Conservation (phyloP, 2,113 vertebrate species). For the Plecturocebus donacophilus region DNA sequence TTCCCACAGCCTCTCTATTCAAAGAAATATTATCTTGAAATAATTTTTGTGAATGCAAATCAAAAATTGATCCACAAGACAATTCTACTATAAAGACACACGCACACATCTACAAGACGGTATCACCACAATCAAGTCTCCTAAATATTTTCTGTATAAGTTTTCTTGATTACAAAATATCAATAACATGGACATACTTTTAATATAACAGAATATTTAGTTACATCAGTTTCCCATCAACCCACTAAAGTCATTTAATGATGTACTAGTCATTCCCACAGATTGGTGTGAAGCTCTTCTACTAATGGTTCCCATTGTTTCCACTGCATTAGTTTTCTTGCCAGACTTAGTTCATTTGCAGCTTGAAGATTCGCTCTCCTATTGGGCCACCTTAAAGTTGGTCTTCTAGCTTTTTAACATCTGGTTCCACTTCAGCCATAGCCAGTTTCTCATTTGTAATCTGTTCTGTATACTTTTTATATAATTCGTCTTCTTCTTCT, state of each 20-base stretch:
- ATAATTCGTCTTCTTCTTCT: too few species aligned
- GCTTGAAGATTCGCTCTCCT: too few species aligned
- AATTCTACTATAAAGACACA: too few species aligned
- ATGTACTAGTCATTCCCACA: slow-evolving; percentile 96
- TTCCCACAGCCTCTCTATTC: background rate
- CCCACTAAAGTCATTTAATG: slow-evolving; percentile 1
- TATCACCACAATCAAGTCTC: background rate
- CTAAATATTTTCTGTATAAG: background rate
- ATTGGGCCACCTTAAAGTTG: too few species aligned
- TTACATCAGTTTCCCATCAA: too few species aligned
- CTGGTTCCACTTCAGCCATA: too few species aligned
- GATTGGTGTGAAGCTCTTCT: slow-evolving; percentile 92
- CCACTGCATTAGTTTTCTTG: slow-evolving; percentile 92
- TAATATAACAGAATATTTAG: too few species aligned
- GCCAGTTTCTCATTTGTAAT: too few species aligned
- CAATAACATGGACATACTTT: slow-evolving; percentile 1
- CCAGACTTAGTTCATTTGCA: slow-evolving; percentile 80
- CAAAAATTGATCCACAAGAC: too few species aligned
- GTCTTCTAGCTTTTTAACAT: too few species aligned
- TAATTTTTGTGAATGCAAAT: slow-evolving; percentile 15
- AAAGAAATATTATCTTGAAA: background rate
- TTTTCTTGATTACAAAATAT: slow-evolving; percentile 4
- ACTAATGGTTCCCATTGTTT: slow-evolving; percentile 96
- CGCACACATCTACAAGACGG: background rate
- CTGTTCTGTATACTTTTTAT: too few species aligned